These are phyloP conservation scores for Spinus olivaceus DNA, from an alignment of 2,797 vertebrate genomes.

Conservation along the genomic window DNA sequence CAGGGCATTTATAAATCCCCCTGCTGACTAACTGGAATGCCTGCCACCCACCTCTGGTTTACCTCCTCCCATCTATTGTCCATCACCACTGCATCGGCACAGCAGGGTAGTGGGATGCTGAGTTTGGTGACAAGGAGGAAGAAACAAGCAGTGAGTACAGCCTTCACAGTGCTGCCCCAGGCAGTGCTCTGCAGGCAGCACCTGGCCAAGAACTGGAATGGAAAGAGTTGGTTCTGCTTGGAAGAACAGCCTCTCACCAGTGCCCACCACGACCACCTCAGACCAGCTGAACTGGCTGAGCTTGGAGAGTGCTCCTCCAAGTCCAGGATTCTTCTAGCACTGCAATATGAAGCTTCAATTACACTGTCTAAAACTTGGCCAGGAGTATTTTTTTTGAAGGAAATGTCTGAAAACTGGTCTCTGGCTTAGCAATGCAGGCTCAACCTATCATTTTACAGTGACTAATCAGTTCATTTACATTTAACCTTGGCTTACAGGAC, in stretches of 20 bases:
- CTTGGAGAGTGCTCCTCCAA: not conserved
- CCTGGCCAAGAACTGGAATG: not conserved
- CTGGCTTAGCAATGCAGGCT: not conserved
- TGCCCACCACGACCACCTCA: not conserved
- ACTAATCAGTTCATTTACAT: not conserved
- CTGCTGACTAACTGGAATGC: not conserved
- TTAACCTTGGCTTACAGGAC: not conserved
- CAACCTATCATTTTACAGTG: not conserved
- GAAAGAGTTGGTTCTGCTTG: not conserved
- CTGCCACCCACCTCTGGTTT: not conserved
- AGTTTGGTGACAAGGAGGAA: not conserved
- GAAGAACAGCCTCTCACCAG: not conserved
- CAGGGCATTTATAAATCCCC: not conserved
- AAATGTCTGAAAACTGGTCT: not conserved
- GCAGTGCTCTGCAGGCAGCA: not conserved
- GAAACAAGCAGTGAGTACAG: not conserved
- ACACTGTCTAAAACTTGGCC: not conserved
- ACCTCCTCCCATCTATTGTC: not conserved
- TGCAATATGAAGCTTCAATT: not conserved
- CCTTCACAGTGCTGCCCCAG: not conserved
- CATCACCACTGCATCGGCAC: not conserved
- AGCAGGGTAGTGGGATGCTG: fast-evolving
- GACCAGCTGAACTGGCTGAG: not conserved
- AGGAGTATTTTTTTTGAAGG: not conserved
- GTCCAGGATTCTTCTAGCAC: not conserved